Conservation (phyloP, 2,888 invertebrate genomes). For the Trissolcus brochymenae region DNA sequence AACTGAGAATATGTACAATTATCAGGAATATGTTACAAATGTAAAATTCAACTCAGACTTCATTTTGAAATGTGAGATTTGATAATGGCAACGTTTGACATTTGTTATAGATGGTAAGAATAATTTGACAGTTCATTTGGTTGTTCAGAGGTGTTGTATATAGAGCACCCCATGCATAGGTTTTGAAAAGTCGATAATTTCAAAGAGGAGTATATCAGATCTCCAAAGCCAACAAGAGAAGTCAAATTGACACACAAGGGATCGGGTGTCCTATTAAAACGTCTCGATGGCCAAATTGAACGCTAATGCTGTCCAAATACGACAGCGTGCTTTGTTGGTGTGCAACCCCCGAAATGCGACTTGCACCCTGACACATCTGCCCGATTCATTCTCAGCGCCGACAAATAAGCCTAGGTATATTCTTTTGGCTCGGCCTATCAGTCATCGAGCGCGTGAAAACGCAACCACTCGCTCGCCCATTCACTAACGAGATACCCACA, state of each 20-base stretch:
- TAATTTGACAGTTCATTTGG: too few species aligned
- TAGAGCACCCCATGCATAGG: not conserved
- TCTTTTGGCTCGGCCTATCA: slow-evolving; percentile 65
- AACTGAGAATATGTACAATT: not conserved
- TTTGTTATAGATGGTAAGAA: too few species aligned
- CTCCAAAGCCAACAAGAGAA: slow-evolving; percentile 46
- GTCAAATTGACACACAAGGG: slow-evolving; percentile 55
- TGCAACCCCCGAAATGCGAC: slow-evolving; percentile 3
- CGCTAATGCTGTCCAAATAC: slow-evolving; percentile 75
- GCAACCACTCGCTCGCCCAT: slow-evolving; percentile 46
- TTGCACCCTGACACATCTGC: slow-evolving; percentile 29
- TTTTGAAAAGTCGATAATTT: slow-evolving; percentile 49
- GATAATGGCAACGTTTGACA: too few species aligned
- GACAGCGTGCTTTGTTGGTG: slow-evolving; percentile 64
- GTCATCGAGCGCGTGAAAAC: slow-evolving; percentile 66
- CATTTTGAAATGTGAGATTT: too few species aligned
- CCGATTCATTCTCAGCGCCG: slow-evolving; percentile 57
- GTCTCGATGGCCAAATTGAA: slow-evolving; percentile 72
- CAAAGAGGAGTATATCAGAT: slow-evolving; percentile 49
- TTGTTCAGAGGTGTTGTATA: not conserved
- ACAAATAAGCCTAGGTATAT: slow-evolving; percentile 67
- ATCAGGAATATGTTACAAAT: too few species aligned
- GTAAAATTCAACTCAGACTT: too few species aligned
- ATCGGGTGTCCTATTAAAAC: slow-evolving; percentile 64
- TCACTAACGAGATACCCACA: slow-evolving; percentile 44